Conservation (phyloP, 1,140 invertebrate genomes). For the Drosophila teissieri region DNA sequence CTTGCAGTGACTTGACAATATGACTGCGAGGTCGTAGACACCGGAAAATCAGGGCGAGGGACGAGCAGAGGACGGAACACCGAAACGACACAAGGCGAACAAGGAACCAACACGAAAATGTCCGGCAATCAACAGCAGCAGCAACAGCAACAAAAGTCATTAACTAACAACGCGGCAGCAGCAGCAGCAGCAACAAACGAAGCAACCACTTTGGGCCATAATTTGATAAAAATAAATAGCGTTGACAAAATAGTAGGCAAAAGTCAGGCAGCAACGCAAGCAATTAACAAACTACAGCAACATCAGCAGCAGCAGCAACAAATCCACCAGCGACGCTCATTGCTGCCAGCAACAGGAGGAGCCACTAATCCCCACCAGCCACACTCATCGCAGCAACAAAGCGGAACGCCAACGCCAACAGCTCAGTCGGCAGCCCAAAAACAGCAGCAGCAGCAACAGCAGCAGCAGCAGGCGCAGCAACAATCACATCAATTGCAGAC, state of each 20-base stretch:
- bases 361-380: slow-evolving; percentile 37
- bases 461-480: slow-evolving; percentile 49
- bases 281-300: slow-evolving; percentile 75
- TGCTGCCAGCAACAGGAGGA: slow-evolving; percentile 59
- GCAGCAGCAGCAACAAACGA: slow-evolving; percentile 42
- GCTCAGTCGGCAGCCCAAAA: slow-evolving; percentile 45
- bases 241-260: slow-evolving; percentile 76
- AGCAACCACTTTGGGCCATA: slow-evolving; percentile 65
- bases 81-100: slow-evolving; percentile 55
- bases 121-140: slow-evolving; percentile 78
- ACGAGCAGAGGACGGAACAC: slow-evolving; percentile 13
- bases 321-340: slow-evolving; percentile 63
- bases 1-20: slow-evolving; percentile 53
- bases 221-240: slow-evolving; percentile 78
- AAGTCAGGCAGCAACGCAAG: slow-evolving; percentile 48
- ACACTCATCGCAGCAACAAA: slow-evolving; percentile 60
- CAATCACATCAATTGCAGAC: slow-evolving; percentile 81
- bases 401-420: slow-evolving; percentile 58
- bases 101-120: slow-evolving; percentile 75
- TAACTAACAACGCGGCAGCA: slow-evolving; percentile 23
- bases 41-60: slow-evolving; percentile 29
- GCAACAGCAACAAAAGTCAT: slow-evolving; percentile 51
- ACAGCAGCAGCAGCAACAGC: slow-evolving; percentile 50
- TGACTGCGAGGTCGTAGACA: slow-evolving; percentile 64
- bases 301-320: slow-evolving; percentile 52